Conservation (phyloP, 2,888 invertebrate species). For the Latrodectus elegans region DNA sequence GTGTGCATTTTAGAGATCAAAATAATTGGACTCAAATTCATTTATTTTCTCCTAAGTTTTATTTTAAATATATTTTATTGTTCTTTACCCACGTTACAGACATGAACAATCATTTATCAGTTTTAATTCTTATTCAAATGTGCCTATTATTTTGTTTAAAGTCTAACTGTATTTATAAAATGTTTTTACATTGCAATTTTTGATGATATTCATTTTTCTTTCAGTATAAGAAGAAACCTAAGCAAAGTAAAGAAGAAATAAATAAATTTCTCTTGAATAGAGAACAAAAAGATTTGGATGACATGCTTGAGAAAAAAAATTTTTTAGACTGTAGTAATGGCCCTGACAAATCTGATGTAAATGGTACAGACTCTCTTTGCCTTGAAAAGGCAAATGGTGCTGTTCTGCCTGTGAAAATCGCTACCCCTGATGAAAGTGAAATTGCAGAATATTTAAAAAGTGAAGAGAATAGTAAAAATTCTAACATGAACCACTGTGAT, state of each 20-base stretch:
- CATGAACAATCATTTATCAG: not conserved
- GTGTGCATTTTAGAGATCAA: no score
- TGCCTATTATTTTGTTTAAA: not conserved
- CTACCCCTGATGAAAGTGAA: slow-evolving; percentile 43
- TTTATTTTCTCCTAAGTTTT: no score
- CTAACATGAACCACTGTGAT: slow-evolving; percentile 66
- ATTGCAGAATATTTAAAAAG: slow-evolving; percentile 58
- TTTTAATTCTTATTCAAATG: not conserved
- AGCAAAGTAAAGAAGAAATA: slow-evolving; percentile 45
- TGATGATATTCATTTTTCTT: slow-evolving; percentile 14
- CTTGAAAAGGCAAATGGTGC: slow-evolving; percentile 62
- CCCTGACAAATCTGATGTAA: slow-evolving; percentile 47
- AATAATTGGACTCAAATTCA: no score
- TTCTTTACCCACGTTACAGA: not conserved
- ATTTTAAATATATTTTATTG: no score
- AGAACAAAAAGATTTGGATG: slow-evolving; percentile 63
- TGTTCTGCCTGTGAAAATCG: slow-evolving; percentile 17
- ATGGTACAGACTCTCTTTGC: slow-evolving; percentile 57
- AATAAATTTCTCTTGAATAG: slow-evolving; percentile 51
- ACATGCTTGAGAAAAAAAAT: slow-evolving; percentile 69
- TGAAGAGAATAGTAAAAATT: slow-evolving; percentile 46
- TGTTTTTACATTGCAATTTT: not conserved
- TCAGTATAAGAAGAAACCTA: slow-evolving; percentile 41
- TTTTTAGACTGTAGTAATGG: slow-evolving; percentile 61
- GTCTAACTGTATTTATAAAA: not conserved